Evolutionary conservation across 2,113 vertebrate species (phyloP).

Genomic region (Lycaon pictus): DNA sequence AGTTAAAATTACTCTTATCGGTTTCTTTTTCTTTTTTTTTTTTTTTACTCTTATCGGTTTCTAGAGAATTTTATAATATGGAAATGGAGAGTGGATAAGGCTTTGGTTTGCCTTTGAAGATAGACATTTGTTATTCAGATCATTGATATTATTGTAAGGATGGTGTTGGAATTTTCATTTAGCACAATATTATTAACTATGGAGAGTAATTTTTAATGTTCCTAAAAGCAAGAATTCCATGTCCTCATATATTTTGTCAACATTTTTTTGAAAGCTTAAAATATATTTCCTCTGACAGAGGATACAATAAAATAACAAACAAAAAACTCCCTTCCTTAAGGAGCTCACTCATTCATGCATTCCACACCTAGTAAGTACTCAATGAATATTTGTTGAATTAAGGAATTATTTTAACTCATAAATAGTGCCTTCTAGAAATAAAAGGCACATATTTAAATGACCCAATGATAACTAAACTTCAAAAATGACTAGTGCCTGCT

Average conservation of each 20-base stretch:
- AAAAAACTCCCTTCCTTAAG: neutral
- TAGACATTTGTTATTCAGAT: neutral
- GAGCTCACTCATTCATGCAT: neutral
- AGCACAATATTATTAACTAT: neutral
- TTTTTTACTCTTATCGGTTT: neutral
- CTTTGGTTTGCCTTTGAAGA: neutral
- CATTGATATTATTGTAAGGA: neutral
- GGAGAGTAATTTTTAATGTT: neutral
- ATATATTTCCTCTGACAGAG: neutral
- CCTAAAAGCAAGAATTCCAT: neutral
- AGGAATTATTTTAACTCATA: neutral
- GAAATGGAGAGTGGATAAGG: neutral
- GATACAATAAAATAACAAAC: neutral
- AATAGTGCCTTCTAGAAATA: neutral
- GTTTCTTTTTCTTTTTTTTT: neutral
- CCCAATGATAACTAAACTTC: neutral
- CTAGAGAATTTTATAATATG: neutral
- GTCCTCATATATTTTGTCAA: neutral
- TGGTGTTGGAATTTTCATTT: neutral
- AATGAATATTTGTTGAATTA: constrained; percentile 40
- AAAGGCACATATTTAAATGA: constrained; percentile 28
- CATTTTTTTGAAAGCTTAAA: neutral
- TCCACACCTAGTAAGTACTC: neutral
- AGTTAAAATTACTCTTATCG: neutral
- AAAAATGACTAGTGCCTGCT: neutral